Evolutionary conservation across 2,797 vertebrate genomes (phyloP).

Genomic region (Sphaeramia orbicularis): DNA sequence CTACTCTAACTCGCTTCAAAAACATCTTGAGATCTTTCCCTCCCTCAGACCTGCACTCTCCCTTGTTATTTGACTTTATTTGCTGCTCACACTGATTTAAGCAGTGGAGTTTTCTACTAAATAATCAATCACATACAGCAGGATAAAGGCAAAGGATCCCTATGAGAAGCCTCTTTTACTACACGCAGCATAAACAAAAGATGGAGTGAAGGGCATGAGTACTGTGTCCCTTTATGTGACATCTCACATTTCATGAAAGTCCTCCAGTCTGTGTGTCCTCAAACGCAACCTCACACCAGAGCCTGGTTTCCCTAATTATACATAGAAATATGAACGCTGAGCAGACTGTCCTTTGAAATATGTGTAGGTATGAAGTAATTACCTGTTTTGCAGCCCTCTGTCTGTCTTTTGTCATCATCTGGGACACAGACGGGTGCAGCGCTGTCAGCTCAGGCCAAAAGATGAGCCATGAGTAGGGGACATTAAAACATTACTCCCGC

Average conservation of each 20-base stretch:
- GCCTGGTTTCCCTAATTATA: slow-evolving; percentile 81
- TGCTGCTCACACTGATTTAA: slow-evolving; percentile 76
- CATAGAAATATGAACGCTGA: slow-evolving; percentile 71
- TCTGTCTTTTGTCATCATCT: slow-evolving; percentile 71
- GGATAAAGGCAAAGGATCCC: slow-evolving; percentile 53
- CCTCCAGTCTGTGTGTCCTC: slow-evolving; percentile 70
- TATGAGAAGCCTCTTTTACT: slow-evolving; percentile 45
- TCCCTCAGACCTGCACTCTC: slow-evolving; percentile 80
- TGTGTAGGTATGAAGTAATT: slow-evolving; percentile 82
- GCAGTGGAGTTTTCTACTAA: slow-evolving; percentile 77
- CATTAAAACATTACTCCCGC: slow-evolving; percentile 81
- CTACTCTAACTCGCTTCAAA: slow-evolving; percentile 83
- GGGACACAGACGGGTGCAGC: slow-evolving; percentile 52
- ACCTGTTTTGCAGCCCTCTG: slow-evolving; percentile 72
- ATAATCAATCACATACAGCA: slow-evolving; percentile 83
- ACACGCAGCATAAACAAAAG: slow-evolving; percentile 60
- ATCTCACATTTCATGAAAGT: slow-evolving; percentile 77
- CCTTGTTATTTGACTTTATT: slow-evolving; percentile 83
- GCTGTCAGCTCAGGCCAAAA: slow-evolving; percentile 77
- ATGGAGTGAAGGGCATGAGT: slow-evolving; percentile 34
- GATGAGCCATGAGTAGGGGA: slow-evolving; percentile 64
- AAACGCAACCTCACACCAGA: slow-evolving; percentile 56
- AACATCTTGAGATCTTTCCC: slow-evolving; percentile 80
- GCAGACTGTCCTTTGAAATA: slow-evolving; percentile 58
- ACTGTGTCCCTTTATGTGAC: slow-evolving; percentile 69